phyloP scores from a whole-genome alignment of 2,797 vertebrate species.

The Manis javanica region DNA sequence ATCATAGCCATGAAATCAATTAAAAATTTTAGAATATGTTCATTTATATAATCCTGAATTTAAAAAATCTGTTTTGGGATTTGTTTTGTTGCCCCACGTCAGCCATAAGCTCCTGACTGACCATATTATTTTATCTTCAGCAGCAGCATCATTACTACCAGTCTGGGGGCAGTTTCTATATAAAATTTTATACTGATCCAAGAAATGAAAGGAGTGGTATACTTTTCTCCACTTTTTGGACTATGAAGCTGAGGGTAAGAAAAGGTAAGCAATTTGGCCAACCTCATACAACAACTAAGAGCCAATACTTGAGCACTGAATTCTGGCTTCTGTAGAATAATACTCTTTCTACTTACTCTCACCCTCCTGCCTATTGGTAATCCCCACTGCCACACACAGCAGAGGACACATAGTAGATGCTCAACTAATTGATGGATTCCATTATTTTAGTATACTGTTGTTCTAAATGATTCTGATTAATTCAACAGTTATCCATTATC shows the following conservation, averaged over 20 bases:
- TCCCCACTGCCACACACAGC: background rate
- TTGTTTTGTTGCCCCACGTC: background rate
- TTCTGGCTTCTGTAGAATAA: background rate
- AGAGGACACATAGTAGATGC: background rate
- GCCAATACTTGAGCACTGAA: background rate
- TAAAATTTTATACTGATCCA: background rate
- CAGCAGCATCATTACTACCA: background rate
- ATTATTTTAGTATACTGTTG: background rate
- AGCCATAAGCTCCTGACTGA: background rate
- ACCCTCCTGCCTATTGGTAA: background rate
- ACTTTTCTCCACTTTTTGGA: background rate
- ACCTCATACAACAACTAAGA: background rate
- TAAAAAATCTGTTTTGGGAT: background rate
- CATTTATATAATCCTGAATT: background rate
- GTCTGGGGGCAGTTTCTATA: background rate
- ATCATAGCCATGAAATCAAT: background rate
- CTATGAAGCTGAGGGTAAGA: background rate
- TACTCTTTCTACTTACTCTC: background rate
- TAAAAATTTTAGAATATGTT: background rate
- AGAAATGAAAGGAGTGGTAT: background rate
- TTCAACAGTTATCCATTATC: background rate
- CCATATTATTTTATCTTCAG: background rate
- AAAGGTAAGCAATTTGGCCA: background rate
- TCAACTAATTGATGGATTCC: background rate
- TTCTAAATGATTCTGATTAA: background rate